Evolutionary conservation across 1,140 invertebrate species (phyloP), one percentile per base, ranked within the genome.

Genomic region (Wasmannia auropunctata): DNA sequence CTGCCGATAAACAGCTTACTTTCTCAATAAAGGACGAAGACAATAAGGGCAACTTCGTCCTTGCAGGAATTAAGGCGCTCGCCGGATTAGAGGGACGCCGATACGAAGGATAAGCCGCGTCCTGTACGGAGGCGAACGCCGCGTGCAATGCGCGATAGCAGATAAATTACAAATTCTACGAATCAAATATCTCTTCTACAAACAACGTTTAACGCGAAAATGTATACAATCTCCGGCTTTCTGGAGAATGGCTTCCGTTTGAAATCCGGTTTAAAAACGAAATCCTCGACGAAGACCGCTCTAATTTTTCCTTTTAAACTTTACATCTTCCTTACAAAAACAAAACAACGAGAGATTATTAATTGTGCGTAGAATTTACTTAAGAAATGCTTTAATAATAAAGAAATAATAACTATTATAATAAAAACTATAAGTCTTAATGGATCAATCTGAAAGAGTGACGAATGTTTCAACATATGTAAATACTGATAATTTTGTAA

Each of bases 1-100:
- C 79, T 77, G 86, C 77, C 88, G 90, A 91, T 91, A 91, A 91
- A 91, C 90, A 91, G 90, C 90, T 91, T 91, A 89, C 87, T 89
- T 91, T 91, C 87, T 87, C 90, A 56, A 89, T 90, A 87, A 87
- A 89, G 70, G 58, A 62, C 37, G 77, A 84, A 89, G 87, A 90
- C 88, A 90, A 89, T 88, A 88, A 87, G 70, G 31, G 85, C 84
- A 60, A 43, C 56, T 85, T 83, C 67, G 79, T 60, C 49, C 40
- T 83, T 69, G 79, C 37, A 25, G 37, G 79, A 83, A 83, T 83
- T 74, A 83, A 83, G 79, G 79, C 79, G 67, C 54, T 74, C 51
- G 51, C 25, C 37, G 79, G 67, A 83, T 83, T 83, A 83, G 67
- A 72, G 79, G 79, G 79, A 83, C 79, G 67, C 67, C 79, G 67